Percentiles rank a stretch among this genome's conserved stretches.
phyloP scores from a whole-genome alignment of 2,888 invertebrate species.

The Nycteola revayana region DNA sequence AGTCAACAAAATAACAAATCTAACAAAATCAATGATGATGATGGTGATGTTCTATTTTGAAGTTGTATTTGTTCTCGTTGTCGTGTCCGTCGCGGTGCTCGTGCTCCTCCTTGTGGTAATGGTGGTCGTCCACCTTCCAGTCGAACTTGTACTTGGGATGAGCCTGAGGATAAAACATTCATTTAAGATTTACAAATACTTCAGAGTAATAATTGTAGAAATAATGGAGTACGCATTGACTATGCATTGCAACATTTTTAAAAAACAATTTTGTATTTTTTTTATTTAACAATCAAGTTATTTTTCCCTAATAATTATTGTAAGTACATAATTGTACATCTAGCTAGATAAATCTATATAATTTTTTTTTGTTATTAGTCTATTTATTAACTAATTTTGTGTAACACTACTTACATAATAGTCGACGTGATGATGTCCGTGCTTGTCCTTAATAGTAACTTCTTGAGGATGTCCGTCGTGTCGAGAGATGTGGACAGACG shows the following conservation, averaged over 20 bases:
- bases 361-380: too few species aligned
- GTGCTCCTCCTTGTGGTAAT: constrained; percentile 64
- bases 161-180: constrained; percentile 31
- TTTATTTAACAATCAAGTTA: too few species aligned
- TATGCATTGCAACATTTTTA: too few species aligned
- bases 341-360: too few species aligned
- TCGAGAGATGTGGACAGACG: constrained; percentile 41
- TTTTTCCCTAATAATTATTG: too few species aligned
- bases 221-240: too few species aligned
- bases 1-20: too few species aligned
- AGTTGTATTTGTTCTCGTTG: constrained; percentile 7
- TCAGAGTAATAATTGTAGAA: too few species aligned
- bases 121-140: constrained; percentile 66
- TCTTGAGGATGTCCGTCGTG: constrained; percentile 31
- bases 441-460: background rate
- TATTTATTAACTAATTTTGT: too few species aligned
- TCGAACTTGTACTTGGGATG: constrained; percentile 50
- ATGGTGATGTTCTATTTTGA: constrained; percentile 15
- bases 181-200: background rate
- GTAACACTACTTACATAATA: constrained; percentile 6
- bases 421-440: constrained; percentile 1
- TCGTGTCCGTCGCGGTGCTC: constrained; percentile 42
- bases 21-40: constrained; percentile 12
- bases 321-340: too few species aligned
- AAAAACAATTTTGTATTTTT: too few species aligned